Evolutionary conservation across 2,797 vertebrate genomes (phyloP).

Genomic region (Onychomys leucogaster): DNA sequence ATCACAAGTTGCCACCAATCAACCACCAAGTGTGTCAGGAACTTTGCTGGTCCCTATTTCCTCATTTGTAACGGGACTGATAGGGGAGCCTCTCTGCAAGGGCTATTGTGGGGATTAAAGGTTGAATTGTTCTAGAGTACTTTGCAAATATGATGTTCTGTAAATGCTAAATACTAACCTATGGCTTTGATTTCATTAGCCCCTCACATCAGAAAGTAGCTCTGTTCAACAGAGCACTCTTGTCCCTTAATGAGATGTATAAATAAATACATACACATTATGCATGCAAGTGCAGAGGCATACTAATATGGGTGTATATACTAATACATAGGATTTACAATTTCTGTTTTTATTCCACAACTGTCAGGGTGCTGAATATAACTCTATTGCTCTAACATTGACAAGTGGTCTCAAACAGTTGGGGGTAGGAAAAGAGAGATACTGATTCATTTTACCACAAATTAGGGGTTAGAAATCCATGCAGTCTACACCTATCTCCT

Average conservation of each 20-base stretch:
- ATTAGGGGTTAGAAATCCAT: not conserved
- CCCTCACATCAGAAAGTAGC: constrained; percentile 65
- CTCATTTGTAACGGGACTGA: constrained; percentile 53
- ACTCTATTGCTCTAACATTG: not conserved
- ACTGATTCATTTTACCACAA: not conserved
- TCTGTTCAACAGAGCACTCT: constrained; percentile 12
- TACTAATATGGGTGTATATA: not conserved
- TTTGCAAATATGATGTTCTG: constrained; percentile 67
- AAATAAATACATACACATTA: not conserved
- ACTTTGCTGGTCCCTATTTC: constrained; percentile 41
- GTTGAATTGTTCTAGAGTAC: constrained; percentile 68
- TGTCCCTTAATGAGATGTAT: constrained; percentile 11
- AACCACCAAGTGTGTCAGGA: not conserved
- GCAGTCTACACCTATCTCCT: no score
- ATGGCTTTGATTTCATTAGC: constrained; percentile 73
- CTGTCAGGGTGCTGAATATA: not conserved
- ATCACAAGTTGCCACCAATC: constrained; percentile 43
- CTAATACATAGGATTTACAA: not conserved
- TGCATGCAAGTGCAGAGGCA: not conserved
- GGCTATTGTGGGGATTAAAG: constrained; percentile 62
- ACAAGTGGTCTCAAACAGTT: not conserved
- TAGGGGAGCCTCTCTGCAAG: constrained; percentile 21
- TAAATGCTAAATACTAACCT: constrained; percentile 71
- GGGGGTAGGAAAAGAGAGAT: not conserved
- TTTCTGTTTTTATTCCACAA: not conserved